A percentile compares a stretch with the other conserved stretches of the same genome.
Conservation (phyloP, 2,797 vertebrate genomes). For the Brachyrhaphis roseni region DNA sequence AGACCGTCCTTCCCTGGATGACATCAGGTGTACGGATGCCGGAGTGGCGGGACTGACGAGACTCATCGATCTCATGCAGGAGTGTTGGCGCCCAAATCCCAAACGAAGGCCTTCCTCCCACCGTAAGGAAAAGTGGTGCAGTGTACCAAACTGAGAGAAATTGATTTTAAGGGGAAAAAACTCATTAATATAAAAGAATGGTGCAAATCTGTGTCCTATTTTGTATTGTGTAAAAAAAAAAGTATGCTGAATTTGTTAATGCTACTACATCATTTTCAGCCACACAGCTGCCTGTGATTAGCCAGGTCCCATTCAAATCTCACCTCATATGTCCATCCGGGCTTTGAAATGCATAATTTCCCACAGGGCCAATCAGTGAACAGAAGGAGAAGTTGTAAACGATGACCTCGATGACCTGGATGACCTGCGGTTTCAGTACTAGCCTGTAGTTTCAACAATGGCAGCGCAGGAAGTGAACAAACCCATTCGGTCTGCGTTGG, state of each 20-base stretch:
- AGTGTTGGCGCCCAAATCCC: constrained; percentile 64
- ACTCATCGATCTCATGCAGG: constrained; percentile 64
- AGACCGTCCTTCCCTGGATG: constrained; percentile 68
- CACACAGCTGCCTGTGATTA: background rate
- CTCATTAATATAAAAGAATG: background rate
- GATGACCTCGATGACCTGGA: too few relatives aligned
- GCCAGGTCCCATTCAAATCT: too few relatives aligned
- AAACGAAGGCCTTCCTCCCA: constrained; percentile 53
- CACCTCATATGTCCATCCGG: too few relatives aligned
- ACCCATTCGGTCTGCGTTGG: too few relatives aligned
- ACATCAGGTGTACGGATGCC: constrained; percentile 14
- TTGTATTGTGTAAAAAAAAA: background rate
- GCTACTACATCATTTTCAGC: background rate
- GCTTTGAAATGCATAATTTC: too few relatives aligned
- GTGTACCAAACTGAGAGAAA: background rate
- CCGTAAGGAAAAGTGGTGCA: constrained; percentile 48
- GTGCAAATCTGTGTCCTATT: background rate
- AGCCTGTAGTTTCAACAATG: too few relatives aligned
- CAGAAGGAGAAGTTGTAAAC: too few relatives aligned
- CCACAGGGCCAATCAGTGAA: too few relatives aligned
- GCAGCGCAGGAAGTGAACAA: too few relatives aligned
- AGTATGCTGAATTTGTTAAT: background rate
- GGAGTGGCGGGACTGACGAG: constrained; percentile 45
- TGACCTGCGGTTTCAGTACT: too few relatives aligned
- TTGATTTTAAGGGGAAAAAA: background rate